phyloP scores from a whole-genome alignment of 2,797 vertebrate species.

The Kryptolebias ocellatus region DNA sequence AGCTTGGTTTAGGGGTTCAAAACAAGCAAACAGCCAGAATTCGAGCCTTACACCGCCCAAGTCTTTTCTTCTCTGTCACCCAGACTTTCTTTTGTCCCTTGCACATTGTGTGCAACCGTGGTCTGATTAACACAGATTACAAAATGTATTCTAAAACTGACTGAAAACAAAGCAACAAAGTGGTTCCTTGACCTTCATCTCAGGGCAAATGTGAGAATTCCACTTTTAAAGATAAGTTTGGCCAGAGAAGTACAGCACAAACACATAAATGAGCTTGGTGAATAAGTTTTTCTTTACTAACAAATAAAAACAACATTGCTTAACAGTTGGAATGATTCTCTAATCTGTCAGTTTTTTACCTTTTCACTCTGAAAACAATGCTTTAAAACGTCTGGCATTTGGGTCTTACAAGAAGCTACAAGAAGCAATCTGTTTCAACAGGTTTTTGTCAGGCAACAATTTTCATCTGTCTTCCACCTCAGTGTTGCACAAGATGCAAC shows the following conservation, averaged over 20 bases:
- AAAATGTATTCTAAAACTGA: constrained; percentile 5
- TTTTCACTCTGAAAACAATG: too few relatives aligned
- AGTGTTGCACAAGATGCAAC: too few relatives aligned
- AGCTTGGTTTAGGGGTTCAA: constrained; percentile 54
- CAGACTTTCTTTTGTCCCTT: constrained; percentile 21
- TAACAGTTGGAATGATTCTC: too few relatives aligned
- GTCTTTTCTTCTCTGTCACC: constrained; percentile 25
- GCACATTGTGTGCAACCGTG: constrained; percentile 28
- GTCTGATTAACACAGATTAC: constrained; percentile 28
- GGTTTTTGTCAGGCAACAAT: too few relatives aligned
- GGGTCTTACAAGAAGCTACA: too few relatives aligned
- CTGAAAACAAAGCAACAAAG: constrained; percentile 1
- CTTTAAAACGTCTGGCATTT: too few relatives aligned
- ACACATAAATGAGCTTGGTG: too few relatives aligned
- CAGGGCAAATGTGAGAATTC: not conserved
- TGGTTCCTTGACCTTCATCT: not conserved
- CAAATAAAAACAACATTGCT: too few relatives aligned
- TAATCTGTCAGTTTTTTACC: too few relatives aligned
- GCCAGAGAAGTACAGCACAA: not conserved
- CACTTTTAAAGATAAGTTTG: not conserved
- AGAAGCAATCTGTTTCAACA: too few relatives aligned
- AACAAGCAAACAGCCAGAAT: constrained; percentile 69
- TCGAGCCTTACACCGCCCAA: constrained; percentile 19
- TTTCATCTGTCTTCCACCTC: too few relatives aligned
- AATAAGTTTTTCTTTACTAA: too few relatives aligned